Conservation (phyloP, 2,888 invertebrate species). For the Melanostoma scalare region DNA sequence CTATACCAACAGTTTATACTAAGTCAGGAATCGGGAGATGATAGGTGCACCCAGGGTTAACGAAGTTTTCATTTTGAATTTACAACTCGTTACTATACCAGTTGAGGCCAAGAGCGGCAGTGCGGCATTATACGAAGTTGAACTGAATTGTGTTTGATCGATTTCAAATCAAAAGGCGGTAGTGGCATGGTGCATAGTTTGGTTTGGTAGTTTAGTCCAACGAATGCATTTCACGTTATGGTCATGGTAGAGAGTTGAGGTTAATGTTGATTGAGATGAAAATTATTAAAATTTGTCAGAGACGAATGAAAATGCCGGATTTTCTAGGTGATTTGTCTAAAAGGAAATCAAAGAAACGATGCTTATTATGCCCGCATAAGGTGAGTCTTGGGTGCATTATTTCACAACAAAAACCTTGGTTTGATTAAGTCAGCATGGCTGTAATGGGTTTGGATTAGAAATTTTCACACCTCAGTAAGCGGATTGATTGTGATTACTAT, state of each 20-base stretch:
- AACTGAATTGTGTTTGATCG: conserved; percentile 71
- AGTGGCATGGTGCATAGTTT: background rate
- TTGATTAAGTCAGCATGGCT: conserved; percentile 21
- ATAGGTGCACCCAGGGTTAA: conserved; percentile 68
- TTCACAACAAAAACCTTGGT: background rate
- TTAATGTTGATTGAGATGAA: conserved; percentile 73
- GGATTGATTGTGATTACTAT: conserved; percentile 14
- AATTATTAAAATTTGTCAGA: conserved; percentile 72
- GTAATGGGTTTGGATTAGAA: conserved; percentile 48
- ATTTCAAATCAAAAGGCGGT: conserved; percentile 71
- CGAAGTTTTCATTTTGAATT: conserved; percentile 73
- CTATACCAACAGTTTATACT: conserved; percentile 39
- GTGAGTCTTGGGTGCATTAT: background rate
- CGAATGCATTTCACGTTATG: background rate
- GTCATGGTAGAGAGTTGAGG: conserved; percentile 53
- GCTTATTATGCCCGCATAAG: background rate
- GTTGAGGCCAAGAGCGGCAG: too few species aligned
- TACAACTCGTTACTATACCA: conserved; percentile 67
- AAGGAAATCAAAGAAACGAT: background rate
- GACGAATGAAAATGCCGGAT: conserved; percentile 65
- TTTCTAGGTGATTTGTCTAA: background rate
- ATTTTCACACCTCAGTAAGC: conserved; percentile 62
- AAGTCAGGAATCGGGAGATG: background rate
- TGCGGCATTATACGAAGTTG: conserved; percentile 24
- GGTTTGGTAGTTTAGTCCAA: conserved; percentile 30